These are phyloP conservation scores for Saccostrea cuccullata DNA, from an alignment of 1,140 invertebrate species.

Conservation along the genomic window DNA sequence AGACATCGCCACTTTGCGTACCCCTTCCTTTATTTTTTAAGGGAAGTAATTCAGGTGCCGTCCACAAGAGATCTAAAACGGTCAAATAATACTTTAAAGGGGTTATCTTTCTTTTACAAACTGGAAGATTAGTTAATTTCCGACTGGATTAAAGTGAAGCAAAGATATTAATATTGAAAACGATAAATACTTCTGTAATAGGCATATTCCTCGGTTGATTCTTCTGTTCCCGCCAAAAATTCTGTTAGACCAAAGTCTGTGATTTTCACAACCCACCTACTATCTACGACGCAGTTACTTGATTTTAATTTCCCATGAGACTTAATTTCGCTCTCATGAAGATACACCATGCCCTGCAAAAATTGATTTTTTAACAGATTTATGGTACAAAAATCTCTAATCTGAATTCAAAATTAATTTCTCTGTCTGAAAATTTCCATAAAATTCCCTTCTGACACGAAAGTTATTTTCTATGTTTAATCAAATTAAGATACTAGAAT, in stretches of 20 bases:
- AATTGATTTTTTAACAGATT: background rate
- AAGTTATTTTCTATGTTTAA: background rate
- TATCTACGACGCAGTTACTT: constrained; percentile 96
- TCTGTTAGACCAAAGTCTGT: constrained; percentile 91
- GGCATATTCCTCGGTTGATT: constrained; percentile 72
- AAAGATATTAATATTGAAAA: background rate
- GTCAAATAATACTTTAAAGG: no score
- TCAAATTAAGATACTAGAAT: background rate
- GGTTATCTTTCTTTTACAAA: no score
- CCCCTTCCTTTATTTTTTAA: constrained; percentile 78
- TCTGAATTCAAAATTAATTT: background rate
- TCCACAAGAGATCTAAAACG: constrained; percentile 86
- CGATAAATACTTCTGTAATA: constrained; percentile 81
- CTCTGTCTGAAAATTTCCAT: background rate
- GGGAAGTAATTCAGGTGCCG: constrained; percentile 92
- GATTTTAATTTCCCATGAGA: constrained; percentile 93
- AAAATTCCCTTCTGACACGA: background rate
- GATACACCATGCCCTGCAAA: constrained; percentile 76
- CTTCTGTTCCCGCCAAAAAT: constrained; percentile 81
- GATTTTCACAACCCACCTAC: constrained; percentile 95
- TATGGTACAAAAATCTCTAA: background rate
- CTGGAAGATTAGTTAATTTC: no score
- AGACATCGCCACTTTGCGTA: constrained; percentile 94
- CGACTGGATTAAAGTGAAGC: no score
- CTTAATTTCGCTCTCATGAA: constrained; percentile 91